phyloP scores from a whole-genome alignment of 2,113 vertebrate genomes.

The Corynorhinus townsendii region DNA sequence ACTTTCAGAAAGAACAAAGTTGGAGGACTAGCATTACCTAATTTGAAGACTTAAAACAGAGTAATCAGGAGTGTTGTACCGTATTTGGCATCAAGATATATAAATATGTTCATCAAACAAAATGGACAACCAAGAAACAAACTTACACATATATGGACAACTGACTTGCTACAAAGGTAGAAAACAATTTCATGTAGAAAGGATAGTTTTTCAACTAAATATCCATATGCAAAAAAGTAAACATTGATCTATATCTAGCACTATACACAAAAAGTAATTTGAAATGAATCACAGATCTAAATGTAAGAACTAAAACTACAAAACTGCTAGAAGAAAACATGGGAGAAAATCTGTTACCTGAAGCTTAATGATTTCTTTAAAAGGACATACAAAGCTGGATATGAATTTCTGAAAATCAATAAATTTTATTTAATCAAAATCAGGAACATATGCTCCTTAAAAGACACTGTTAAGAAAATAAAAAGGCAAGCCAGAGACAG shows the following conservation, averaged over 20 bases:
- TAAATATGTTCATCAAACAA: not conserved
- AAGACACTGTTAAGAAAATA: not conserved
- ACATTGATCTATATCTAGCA: not conserved
- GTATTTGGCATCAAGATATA: not conserved
- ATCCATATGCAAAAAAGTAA: not conserved
- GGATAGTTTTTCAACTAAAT: constrained; percentile 6
- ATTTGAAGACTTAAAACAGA: not conserved
- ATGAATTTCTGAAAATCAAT: not conserved
- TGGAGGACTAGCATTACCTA: not conserved
- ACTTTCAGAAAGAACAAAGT: not conserved
- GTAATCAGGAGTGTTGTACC: not conserved
- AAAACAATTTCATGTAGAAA: not conserved
- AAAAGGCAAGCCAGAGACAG: not conserved
- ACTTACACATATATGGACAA: not conserved
- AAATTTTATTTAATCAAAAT: constrained; percentile 22
- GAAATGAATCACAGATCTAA: not conserved
- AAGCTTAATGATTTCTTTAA: not conserved
- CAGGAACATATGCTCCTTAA: constrained; percentile 2
- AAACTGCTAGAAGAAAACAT: constrained; percentile 18
- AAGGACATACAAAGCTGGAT: not conserved
- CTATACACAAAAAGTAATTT: constrained; percentile 12
- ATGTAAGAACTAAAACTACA: not conserved
- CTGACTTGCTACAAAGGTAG: not conserved
- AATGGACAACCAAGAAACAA: not conserved
- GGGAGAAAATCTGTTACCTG: not conserved